Evolutionary conservation across 2,888 invertebrate genomes (phyloP).

Genomic region (Odontocolon sp.): DNA sequence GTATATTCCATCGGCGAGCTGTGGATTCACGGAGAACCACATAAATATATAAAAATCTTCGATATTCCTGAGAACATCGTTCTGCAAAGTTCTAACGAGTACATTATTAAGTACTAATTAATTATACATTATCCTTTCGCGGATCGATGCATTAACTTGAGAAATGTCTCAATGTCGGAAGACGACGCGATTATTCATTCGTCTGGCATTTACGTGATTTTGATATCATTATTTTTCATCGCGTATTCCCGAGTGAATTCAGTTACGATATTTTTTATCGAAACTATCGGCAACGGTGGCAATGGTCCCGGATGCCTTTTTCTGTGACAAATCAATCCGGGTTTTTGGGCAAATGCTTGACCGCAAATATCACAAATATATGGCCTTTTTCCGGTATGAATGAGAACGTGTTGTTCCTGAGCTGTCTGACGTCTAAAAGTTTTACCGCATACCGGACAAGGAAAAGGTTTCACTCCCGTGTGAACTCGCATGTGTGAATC

Average conservation of each 20-base stretch:
- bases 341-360: conserved; percentile 71
- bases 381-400: conserved; percentile 71
- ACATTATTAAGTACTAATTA: too few relatives aligned
- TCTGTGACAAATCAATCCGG: conserved; percentile 71
- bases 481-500: conserved; percentile 74
- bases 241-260: conserved; percentile 69
- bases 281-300: conserved; percentile 70
- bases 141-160: not conserved
- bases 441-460: conserved; percentile 71
- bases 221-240: conserved; percentile 56
- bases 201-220: not conserved
- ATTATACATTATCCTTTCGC: not conserved
- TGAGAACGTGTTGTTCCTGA: conserved; percentile 71
- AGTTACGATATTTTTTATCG: conserved; percentile 69
- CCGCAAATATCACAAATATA: conserved; percentile 73
- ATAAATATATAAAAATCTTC: conserved; percentile 5
- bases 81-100: not conserved
- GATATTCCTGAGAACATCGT: not conserved
- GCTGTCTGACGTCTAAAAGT: conserved; percentile 50
- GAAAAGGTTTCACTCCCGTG: conserved; percentile 72
- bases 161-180: too few relatives aligned
- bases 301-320: conserved; percentile 71
- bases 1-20: not conserved
- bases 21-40: not conserved
- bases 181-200: too few relatives aligned